phyloP scores from a whole-genome alignment of 2,888 invertebrate species.

The Schizotus pectinicornis region DNA sequence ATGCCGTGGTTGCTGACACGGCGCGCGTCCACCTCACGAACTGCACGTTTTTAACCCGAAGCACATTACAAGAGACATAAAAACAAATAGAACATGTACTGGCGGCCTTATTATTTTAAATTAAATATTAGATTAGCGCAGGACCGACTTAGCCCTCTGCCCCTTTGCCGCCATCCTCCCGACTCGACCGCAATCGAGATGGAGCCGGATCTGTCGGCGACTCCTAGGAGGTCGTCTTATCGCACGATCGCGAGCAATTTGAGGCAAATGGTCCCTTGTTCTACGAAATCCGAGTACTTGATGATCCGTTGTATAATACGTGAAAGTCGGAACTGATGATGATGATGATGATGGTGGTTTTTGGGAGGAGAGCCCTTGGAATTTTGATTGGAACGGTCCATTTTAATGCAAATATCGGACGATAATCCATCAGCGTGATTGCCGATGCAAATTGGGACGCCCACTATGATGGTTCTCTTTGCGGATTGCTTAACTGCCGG shows the following conservation, averaged over 20 bases:
- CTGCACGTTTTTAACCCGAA: slow-evolving; percentile 46
- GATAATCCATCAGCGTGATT: no score
- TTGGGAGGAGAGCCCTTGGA: no score
- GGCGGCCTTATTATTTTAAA: slow-evolving; percentile 44
- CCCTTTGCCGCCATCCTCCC: not conserved
- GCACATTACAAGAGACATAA: slow-evolving; percentile 40
- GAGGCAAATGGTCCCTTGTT: slow-evolving; percentile 33
- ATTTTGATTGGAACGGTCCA: no score
- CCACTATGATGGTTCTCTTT: no score
- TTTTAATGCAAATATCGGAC: no score
- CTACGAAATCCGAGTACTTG: no score
- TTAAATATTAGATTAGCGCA: slow-evolving; percentile 32
- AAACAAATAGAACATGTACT: slow-evolving; percentile 40
- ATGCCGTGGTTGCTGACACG: slow-evolving; percentile 20
- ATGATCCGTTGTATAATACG: no score
- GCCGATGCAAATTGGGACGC: no score
- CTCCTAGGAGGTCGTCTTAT: slow-evolving; percentile 43
- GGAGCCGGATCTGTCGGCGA: slow-evolving; percentile 8
- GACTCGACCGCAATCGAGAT: not conserved
- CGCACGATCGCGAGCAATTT: slow-evolving; percentile 41
- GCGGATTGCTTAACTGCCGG: no score
- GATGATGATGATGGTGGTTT: no score
- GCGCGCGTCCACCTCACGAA: slow-evolving; percentile 45
- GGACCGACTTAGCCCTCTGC: slow-evolving; percentile 7
- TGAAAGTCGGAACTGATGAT: no score